Evolutionary conservation across 2,113 vertebrate species (phyloP).

Genomic region (Lophochroa leadbeateri): DNA sequence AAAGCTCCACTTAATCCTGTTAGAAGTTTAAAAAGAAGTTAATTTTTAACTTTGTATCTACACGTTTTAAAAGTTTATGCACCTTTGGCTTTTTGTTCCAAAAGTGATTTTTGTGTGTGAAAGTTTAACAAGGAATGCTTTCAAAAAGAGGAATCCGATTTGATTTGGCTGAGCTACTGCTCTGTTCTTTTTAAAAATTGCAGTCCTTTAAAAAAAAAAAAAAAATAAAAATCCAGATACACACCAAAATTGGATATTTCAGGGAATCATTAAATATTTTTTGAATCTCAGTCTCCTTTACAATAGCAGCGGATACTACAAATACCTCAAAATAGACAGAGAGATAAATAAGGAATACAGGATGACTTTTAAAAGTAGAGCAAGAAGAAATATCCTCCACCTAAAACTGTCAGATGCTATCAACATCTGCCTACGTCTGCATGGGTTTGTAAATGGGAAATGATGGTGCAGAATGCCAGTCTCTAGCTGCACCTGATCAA

Average conservation of each 20-base stretch:
- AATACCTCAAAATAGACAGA: neutral
- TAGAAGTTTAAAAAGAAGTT: constrained; percentile 8
- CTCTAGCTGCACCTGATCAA: neutral
- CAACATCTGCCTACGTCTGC: neutral
- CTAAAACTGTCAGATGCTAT: neutral
- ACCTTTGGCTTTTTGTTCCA: neutral
- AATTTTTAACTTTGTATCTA: constrained; percentile 19
- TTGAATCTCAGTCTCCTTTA: neutral
- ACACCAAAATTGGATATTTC: neutral
- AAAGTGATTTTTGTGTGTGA: neutral
- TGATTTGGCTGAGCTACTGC: neutral
- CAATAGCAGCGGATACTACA: neutral
- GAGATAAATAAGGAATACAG: neutral
- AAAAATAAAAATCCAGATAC: neutral
- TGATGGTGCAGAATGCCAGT: neutral
- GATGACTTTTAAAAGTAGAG: neutral
- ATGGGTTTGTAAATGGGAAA: neutral
- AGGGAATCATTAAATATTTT: neutral
- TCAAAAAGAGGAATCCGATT: neutral
- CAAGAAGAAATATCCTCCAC: neutral
- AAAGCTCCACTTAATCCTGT: neutral
- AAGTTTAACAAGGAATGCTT: neutral
- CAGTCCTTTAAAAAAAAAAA: neutral
- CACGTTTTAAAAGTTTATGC: neutral
- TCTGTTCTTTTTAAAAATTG: neutral